These are phyloP conservation scores for Sycon ciliatum DNA, from an alignment of 37 sponge, comb jelly and placozoan species.

Conservation along the genomic window DNA sequence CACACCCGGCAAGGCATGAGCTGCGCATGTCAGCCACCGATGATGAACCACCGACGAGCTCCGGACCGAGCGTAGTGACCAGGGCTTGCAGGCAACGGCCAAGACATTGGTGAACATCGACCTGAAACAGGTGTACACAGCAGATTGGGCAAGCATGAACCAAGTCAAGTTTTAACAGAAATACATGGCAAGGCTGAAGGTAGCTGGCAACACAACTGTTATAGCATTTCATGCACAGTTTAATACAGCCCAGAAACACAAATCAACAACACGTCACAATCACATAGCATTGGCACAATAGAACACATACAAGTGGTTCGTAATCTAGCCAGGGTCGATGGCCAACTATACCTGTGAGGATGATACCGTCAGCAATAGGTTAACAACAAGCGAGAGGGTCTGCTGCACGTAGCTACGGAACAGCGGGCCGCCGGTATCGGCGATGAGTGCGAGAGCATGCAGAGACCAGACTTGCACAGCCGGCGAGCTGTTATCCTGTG, in stretches of 20 bases:
- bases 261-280: too few relatives aligned
- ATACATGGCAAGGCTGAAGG: too few relatives aligned
- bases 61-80: slow-evolving; percentile 90
- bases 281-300: too few relatives aligned
- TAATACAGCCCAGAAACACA: too few relatives aligned
- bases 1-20: slow-evolving; percentile 42
- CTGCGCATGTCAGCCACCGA: slow-evolving; percentile 40
- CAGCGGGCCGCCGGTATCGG: slow-evolving; percentile 92
- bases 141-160: too few relatives aligned
- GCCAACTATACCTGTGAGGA: too few relatives aligned
- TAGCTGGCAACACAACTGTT: too few relatives aligned
- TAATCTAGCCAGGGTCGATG: too few relatives aligned
- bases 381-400: slow-evolving; percentile 63
- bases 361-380: slow-evolving; percentile 60
- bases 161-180: too few relatives aligned
- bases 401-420: slow-evolving; percentile 77
- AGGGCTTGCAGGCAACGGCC: slow-evolving; percentile 85
- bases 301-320: too few relatives aligned
- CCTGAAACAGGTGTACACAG: too few relatives aligned
- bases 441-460: slow-evolving; percentile 78
- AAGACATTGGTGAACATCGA: slow-evolving; percentile 76
- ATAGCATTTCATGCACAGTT: too few relatives aligned
- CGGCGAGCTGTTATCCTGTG: slow-evolving; percentile 48
- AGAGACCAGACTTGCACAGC: slow-evolving; percentile 75
- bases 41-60: slow-evolving; percentile 62